These are phyloP conservation scores for Acanthaster planci DNA, from an alignment of 35 echinoderm and acorn worm species.

Conservation along the genomic window DNA sequence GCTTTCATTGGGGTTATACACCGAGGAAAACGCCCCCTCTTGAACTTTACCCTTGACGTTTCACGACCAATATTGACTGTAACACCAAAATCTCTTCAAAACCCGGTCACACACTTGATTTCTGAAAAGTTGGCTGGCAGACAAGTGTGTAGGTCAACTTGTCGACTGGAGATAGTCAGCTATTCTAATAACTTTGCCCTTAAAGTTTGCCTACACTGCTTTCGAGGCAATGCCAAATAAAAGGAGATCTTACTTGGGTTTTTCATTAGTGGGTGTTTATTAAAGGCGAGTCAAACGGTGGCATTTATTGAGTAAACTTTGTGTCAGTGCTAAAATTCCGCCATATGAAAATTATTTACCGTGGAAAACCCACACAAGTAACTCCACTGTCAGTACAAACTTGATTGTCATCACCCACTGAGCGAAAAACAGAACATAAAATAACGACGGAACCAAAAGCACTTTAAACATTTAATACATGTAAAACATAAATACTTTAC, in stretches of 20 bases:
- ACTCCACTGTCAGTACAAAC: background rate
- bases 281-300: conserved; percentile 9
- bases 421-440: too few species aligned
- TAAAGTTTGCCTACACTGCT: background rate
- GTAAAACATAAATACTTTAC: too few species aligned
- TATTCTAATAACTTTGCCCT: conserved; percentile 6
- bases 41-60: conserved; percentile 15
- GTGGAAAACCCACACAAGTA: background rate
- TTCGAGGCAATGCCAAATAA: background rate
- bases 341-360: background rate
- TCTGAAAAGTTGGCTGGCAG: conserved; percentile 4
- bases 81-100: conserved; percentile 30
- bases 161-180: conserved; percentile 1
- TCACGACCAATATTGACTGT: background rate
- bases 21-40: background rate
- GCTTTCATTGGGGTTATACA: background rate
- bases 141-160: conserved; percentile 26
- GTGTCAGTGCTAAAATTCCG: background rate
- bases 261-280: background rate
- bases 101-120: conserved; percentile 21
- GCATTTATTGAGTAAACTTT: background rate
- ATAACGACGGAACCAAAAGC: too few species aligned
- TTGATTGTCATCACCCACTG: too few species aligned
- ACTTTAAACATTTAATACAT: too few species aligned
- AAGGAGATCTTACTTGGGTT: background rate